These are phyloP conservation scores for Timema cristinae DNA, from an alignment of 2,888 invertebrate species.

Conservation along the genomic window DNA sequence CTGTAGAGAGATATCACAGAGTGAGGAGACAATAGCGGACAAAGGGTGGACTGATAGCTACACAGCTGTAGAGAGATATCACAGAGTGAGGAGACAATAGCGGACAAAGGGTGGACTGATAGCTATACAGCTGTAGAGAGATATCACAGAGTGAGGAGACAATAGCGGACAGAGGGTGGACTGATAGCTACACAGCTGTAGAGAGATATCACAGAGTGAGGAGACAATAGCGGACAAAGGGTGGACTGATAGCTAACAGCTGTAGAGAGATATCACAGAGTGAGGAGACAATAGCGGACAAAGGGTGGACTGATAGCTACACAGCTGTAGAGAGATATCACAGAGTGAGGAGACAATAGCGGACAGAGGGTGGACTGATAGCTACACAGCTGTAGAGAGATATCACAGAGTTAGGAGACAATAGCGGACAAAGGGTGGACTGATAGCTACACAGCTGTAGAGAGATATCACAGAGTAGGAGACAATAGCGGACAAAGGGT, in stretches of 20 bases:
- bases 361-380: no score
- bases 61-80: constrained; percentile 48
- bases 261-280: constrained; percentile 35
- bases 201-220: constrained; percentile 1
- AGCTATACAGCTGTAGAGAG: constrained; percentile 53
- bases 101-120: no score
- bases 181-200: constrained; percentile 56
- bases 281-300: neutral
- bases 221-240: no score
- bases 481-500: no score
- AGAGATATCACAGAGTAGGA: neutral
- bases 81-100: neutral
- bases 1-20: constrained; percentile 41
- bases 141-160: neutral
- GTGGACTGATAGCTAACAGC: no score
- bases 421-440: no score
- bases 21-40: neutral
- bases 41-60: no score
- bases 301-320: no score
- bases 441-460: constrained; percentile 55
- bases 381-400: constrained; percentile 51
- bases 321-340: constrained; percentile 48
- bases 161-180: no score
- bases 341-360: neutral
- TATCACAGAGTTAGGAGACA: neutral